A percentile compares a stretch with the other conserved stretches of the same genome.
phyloP scores from a whole-genome alignment of 1,140 invertebrate genomes.

The Diachasmimorpha longicaudata region DNA sequence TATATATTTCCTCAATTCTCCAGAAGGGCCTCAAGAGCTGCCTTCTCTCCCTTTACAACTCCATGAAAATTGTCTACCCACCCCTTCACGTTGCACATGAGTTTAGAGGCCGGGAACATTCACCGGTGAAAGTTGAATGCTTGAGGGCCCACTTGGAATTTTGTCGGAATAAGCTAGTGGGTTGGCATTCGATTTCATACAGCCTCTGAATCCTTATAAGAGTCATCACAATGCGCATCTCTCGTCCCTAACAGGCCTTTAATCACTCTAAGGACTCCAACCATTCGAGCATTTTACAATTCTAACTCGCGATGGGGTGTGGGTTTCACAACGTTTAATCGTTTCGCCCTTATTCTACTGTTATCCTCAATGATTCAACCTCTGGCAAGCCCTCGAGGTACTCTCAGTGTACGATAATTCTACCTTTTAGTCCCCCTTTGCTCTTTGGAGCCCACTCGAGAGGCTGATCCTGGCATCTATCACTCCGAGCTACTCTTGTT shows the following conservation, averaged over 20 bases:
- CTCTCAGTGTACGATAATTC: not conserved
- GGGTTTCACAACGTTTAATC: slow-evolving; percentile 8
- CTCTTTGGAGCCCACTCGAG: not conserved
- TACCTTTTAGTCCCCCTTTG: not conserved
- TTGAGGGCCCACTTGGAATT: not conserved
- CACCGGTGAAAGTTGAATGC: not conserved
- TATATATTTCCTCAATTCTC: not conserved
- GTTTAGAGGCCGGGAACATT: not conserved
- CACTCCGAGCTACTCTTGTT: not conserved
- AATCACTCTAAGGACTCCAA: slow-evolving; percentile 2
- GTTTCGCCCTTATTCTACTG: slow-evolving; percentile 1
- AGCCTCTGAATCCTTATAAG: not conserved
- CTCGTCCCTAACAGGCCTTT: not conserved
- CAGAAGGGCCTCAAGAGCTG: not conserved
- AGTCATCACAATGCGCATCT: slow-evolving; percentile 2
- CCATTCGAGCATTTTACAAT: not conserved
- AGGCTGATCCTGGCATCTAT: not conserved
- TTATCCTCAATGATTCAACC: not conserved
- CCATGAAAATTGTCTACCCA: not conserved
- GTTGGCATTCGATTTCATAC: not conserved
- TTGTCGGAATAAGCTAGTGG: not conserved
- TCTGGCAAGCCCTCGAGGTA: slow-evolving; percentile 15
- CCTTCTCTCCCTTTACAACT: not conserved
- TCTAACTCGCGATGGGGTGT: not conserved
- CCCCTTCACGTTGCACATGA: not conserved